phyloP scores from a whole-genome alignment of 2,888 invertebrate species.

The Gerosis bhagava region DNA sequence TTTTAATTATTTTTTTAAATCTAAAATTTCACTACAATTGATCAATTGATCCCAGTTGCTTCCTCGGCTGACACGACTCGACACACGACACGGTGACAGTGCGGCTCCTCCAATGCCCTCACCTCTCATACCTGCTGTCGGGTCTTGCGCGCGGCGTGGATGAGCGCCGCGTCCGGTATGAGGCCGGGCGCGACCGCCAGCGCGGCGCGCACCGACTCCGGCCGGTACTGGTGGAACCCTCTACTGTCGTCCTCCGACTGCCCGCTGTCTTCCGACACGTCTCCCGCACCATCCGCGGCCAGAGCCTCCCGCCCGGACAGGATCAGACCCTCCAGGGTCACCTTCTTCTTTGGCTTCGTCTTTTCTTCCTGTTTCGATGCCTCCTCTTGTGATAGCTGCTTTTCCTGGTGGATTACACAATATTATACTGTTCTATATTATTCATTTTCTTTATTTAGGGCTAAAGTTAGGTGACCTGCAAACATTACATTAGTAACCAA shows the following conservation, averaged over 20 bases:
- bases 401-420: no score
- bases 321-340: slow-evolving; percentile 82
- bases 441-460: no score
- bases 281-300: slow-evolving; percentile 89
- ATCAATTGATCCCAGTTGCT: no score
- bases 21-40: no score
- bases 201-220: slow-evolving; percentile 90
- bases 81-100: no score
- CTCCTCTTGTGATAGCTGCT: no score
- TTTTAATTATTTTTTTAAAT: no score
- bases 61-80: no score
- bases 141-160: slow-evolving; percentile 97
- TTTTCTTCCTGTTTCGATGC: slow-evolving; percentile 44
- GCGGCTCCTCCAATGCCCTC: slow-evolving; percentile 85
- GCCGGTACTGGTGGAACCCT: slow-evolving; percentile 74
- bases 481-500: no score
- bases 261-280: slow-evolving; percentile 81
- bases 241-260: slow-evolving; percentile 68
- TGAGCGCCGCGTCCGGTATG: slow-evolving; percentile 98
- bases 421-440: no score
- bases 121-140: slow-evolving; percentile 92
- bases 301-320: slow-evolving; percentile 92
- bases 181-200: slow-evolving; percentile 90
- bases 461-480: no score
- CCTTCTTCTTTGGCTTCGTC: slow-evolving; percentile 53